Base-by-base conservation (phyloP, 1,140 invertebrate species). In the Caenorhabditis briggsae region DNA sequence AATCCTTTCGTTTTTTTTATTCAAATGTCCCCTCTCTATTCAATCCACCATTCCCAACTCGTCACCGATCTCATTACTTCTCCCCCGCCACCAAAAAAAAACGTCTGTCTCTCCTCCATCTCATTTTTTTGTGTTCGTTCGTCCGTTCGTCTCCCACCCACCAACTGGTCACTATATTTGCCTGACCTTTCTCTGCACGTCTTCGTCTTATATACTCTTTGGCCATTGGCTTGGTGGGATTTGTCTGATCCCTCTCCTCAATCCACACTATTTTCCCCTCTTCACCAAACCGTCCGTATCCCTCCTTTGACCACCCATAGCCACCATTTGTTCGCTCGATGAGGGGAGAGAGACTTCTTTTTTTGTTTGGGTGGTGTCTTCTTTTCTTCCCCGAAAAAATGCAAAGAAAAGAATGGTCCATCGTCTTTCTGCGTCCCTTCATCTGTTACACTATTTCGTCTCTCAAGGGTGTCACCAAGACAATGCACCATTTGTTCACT, bases 161-260 rank as follows among this genome's bases (percentile, higher is more conserved):
- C 70, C 70, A 78, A 78, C 70, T 78, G 70, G 70, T 78, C 70
- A 78, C 46, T 78, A 46, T 78, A 53, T 78, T 78, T 78, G 70
- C 70, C 50, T 78, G 70, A 78, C 70, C 70, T 78, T 78, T 78
- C 70, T 78, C 70, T 78, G 46, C 46, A 46, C 50, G 8, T 78
- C 46, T n/a, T 23, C 64, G 20, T 50, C n/a, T 20, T 3, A n/a
- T 11, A 18, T 12, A 12, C n/a, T 78, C 2, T 53, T 33, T 53
- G 5, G 12, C 8, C 14, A 3, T 43, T 20, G 70, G 70, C 43
- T 78, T 78, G 70, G 70, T 48, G 70, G 46, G 70, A 78, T 78
- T 50, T 78, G 7, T 78, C 70, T 78, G 33, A 41, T 12, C n/a
- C 33, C 70, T 78, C 46, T 20, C 18, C 70, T 41, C 20, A 46